Evolutionary conservation across 2,113 vertebrate species (phyloP), one percentile per base, ranked within the genome.

Genomic region (Trematocara nigrifrons): DNA sequence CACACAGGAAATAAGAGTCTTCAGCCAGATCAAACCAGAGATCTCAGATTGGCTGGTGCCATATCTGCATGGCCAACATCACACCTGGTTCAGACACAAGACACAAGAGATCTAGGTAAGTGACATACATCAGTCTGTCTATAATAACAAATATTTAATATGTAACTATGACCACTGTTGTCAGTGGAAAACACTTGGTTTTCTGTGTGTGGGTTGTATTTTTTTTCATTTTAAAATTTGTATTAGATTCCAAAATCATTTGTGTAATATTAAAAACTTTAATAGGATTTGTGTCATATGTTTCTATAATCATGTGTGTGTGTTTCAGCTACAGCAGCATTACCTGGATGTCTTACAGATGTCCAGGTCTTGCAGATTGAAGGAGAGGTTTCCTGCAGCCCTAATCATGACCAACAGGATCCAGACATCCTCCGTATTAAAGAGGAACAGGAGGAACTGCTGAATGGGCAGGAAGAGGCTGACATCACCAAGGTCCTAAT

Each of bases 161-260:
- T 81, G 22, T 13, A 20, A 29, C 45, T 38, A 38, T n/a, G 59
- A 7, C 59, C 33, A 64, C 33, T 38, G 31, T 38, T 64, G n/a
- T n/a, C n/a, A 69, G 11, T 42, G 35, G 35, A 22, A 69, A 69
- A 0, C 29, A 18, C 15, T 33, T 56, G 20, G 35, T 42, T 69
- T 69, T 69, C 64, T 69, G 16, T 64, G 5, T 7, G 0, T 0
- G 0, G 31, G 31, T 31, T n/a, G 7, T 29, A 29, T 5, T 1
- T 2, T 2, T 1, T 22, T 69, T 42, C 4, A 42, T 13, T 69
- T 69, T 42, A 5, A 40, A 42, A 15, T 42, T 69, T 45, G 38
- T 45, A 69, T 42, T 69, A 42, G 38, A 26, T 69, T 69, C 64
- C 64, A 69, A 42, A 42, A 15, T 22, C 4, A 26, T 69, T 69